Evolutionary conservation across 1,140 invertebrate genomes (phyloP), one percentile per base, ranked within the genome.

Genomic region (Marisa cornuarietis): DNA sequence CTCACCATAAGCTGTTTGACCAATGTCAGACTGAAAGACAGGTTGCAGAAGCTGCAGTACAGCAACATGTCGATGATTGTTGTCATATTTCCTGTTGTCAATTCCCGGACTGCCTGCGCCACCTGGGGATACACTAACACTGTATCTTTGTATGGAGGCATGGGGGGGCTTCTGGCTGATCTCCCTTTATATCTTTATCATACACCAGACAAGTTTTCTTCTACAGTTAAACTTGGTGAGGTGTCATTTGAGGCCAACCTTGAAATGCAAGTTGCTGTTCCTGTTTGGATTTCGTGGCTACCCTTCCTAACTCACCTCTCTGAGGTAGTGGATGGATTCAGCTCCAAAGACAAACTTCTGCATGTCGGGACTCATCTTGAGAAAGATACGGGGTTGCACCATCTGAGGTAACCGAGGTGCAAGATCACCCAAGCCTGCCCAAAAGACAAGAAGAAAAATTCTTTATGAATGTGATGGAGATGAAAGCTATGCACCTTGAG

Each of bases 11-110:
- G 81, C 79, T 91, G 87, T 74, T 89, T 88, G 10, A 92, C 84
- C n/a, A 92, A 83, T 31, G 83, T 82, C 42, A 84, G 78, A 69
- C 90, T 88, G 81, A 92, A 92, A 66, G 83, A 83, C 49, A 83
- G 79, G 82, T 92, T 91, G 82, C 90, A 91, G 84, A 89, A 91
- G 75, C 89, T 87, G 79, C 90, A 90, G 79, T 91, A 90, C 8
- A 88, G 82, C 74, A 91, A 65, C 90, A 92, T 91, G 78, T 91
- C 90, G 71, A 83, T 85, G 74, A 87, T 82, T 62, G 87, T 80
- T 58, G 74, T 62, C 54, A 84, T 80, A 61, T 77, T 85, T 31
- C 81, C 79, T 8, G 81, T 82, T 20, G 88, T 84, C 58, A 89
- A 82, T 84, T 91, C 91, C 66, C 89, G 76, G 49, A 90, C 86